phyloP scores from a whole-genome alignment of 2,113 vertebrate species.

The Panurus biarmicus region DNA sequence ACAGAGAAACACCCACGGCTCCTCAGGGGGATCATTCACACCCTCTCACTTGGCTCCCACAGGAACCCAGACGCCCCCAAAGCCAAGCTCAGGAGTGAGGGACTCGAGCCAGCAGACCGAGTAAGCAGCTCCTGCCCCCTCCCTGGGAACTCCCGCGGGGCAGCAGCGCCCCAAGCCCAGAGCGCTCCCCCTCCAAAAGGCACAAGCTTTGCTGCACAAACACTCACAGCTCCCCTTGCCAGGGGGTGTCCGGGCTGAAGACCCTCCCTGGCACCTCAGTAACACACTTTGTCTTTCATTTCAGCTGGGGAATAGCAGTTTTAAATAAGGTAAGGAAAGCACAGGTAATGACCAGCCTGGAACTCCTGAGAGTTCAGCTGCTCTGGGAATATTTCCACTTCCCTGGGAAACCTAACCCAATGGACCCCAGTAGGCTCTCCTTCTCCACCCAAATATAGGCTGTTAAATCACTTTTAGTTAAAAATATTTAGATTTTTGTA shows the following conservation, averaged over 20 bases:
- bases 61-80: slow-evolving; percentile 69
- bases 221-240: fast-evolving
- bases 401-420: not conserved
- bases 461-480: no score
- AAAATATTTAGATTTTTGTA: not conserved
- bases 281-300: not conserved
- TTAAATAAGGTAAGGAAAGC: slow-evolving; percentile 68
- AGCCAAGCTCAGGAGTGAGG: not conserved
- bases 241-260: not conserved
- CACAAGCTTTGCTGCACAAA: not conserved
- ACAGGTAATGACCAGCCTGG: not conserved
- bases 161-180: fast-evolving
- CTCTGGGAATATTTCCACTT: not conserved
- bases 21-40: not conserved
- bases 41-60: not conserved
- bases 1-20: no score
- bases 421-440: not conserved
- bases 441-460: not conserved
- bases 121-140: slow-evolving; percentile 33
- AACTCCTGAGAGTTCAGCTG: not conserved
- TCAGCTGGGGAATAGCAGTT: slow-evolving; percentile 67
- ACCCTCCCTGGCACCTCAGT: not conserved
- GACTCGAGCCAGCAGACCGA: slow-evolving; percentile 77
- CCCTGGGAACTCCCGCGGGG: fast-evolving
- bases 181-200: fast-evolving